phyloP scores from a whole-genome alignment of 2,797 vertebrate species.

The Xiphorhynchus erythropygius region DNA sequence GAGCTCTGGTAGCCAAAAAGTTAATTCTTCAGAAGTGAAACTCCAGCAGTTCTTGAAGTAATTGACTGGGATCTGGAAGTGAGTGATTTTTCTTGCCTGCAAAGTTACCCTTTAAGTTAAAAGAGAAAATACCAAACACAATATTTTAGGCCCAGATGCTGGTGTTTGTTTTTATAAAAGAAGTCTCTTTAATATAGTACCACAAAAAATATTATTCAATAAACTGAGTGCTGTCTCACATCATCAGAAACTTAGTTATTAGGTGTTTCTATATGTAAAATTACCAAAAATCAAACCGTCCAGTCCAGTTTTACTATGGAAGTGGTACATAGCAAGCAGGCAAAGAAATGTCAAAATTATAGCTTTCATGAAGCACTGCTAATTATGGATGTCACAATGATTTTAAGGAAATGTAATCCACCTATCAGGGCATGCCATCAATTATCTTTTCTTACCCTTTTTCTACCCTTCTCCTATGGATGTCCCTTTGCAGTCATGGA shows the following conservation, averaged over 20 bases:
- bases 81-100: slow-evolving; percentile 41
- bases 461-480: background rate
- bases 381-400: background rate
- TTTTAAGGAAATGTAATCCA: background rate
- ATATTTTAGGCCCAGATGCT: background rate
- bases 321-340: background rate
- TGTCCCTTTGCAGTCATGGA: background rate
- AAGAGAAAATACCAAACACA: slow-evolving; percentile 3
- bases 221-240: background rate
- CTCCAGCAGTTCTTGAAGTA: slow-evolving; percentile 13
- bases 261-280: background rate
- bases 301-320: background rate
- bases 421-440: background rate
- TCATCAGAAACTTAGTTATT: background rate
- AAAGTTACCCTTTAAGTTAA: slow-evolving; percentile 2
- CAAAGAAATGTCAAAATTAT: background rate
- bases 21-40: slow-evolving; percentile 54
- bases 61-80: slow-evolving; percentile 33
- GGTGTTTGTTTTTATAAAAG: background rate
- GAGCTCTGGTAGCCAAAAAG: slow-evolving; percentile 44
- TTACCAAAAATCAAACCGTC: background rate
- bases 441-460: background rate
- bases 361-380: background rate
- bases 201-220: background rate
- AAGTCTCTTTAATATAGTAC: background rate